Evolutionary conservation across 2,888 invertebrate genomes (phyloP), one percentile per base, ranked within the genome.

Genomic region (Entomobrya proxima): DNA sequence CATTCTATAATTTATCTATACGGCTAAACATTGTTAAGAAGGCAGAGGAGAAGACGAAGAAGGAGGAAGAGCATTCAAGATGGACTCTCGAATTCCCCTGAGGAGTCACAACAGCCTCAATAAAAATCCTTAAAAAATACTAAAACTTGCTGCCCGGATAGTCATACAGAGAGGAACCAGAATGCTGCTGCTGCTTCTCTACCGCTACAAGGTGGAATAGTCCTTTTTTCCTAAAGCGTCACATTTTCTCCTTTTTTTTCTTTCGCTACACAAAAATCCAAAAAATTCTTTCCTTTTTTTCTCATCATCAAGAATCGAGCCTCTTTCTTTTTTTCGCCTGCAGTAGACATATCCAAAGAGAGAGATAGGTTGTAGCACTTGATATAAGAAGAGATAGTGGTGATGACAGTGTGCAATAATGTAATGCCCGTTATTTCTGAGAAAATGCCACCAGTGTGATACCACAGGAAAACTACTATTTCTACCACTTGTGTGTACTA

Each of bases 1-100:
- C 77, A 77, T 77, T 83, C 64, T 83, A 77, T 83, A 83, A 83
- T 77, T 83, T 77, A 83, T 77, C 67, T 83, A 55, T 30, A 83
- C 30, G 30, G 27, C 69, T 24, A 5, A 47, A 72, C 47, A 47
- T 47, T 1, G 21, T 64, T n/a, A n/a, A n/a, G n/a, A n/a, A n/a
- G n/a, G n/a, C n/a, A n/a, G n/a, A n/a, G n/a, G n/a, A 37, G 30
- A 32, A 35, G 18, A 50, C 18, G 18, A 24, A 40, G 37, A 30
- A 37, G 15, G 37, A 76, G 37, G 58, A 55, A 35, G 27, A 40
- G 37, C 44, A 44, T 24, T 72, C 69, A 72, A 72, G 47, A 72
- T 47, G 69, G 69, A 72, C 69, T 72, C 77, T 64, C 77, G 69
- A 77, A 83, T 83, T 69, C 83, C 83, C 83, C 76, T 55, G 83